Percentiles rank a stretch among this genome's conserved stretches.
Evolutionary conservation across 2,797 vertebrate genomes (phyloP).

Genomic region (Mionectes olivaceus): DNA sequence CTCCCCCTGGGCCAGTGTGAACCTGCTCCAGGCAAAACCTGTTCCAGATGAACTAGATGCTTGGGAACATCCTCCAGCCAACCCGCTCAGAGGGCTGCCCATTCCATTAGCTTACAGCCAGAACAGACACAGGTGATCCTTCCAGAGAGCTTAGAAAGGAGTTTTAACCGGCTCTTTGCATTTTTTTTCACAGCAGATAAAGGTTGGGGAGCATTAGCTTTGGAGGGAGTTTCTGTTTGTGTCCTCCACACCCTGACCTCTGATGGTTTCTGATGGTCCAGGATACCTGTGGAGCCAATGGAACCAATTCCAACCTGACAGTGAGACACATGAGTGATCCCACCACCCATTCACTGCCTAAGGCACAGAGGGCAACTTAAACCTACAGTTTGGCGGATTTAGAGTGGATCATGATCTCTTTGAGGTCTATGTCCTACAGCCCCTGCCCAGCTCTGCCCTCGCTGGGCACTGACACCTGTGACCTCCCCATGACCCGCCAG

Average conservation of each 20-base stretch:
- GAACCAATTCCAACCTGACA: background rate
- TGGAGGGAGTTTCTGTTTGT: background rate
- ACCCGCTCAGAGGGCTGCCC: background rate
- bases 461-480: rapidly evolving
- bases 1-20: background rate
- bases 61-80: background rate
- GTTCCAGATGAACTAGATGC: background rate
- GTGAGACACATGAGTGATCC: background rate
- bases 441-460: background rate
- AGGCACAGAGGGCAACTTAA: background rate
- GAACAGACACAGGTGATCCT: background rate
- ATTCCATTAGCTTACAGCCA: background rate
- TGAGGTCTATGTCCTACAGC: rapidly evolving
- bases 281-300: background rate
- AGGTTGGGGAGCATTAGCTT: rapidly evolving
- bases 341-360: background rate
- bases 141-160: background rate
- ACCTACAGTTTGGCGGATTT: background rate
- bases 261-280: background rate
- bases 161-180: background rate
- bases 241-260: background rate
- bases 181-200: background rate
- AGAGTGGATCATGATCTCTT: rapidly evolving
- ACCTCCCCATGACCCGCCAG: background rate
- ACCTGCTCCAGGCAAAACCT: background rate